phyloP scores from a whole-genome alignment of 2,797 vertebrate species.

The Lindbergichthys nudifrons region DNA sequence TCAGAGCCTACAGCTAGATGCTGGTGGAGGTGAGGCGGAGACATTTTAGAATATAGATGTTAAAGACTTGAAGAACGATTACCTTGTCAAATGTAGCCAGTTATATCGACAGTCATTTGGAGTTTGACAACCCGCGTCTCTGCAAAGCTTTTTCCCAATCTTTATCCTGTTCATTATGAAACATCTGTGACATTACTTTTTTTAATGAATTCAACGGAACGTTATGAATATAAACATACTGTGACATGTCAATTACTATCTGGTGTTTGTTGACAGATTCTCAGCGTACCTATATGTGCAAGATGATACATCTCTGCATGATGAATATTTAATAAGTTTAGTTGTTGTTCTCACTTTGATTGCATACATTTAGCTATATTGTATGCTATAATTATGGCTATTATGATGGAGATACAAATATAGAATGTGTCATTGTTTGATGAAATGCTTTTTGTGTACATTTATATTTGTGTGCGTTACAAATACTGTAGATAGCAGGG shows the following conservation, averaged over 20 bases:
- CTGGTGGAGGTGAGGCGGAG: neutral
- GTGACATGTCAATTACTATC: neutral
- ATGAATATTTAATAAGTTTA: constrained; percentile 3
- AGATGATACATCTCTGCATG: neutral
- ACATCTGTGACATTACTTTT: neutral
- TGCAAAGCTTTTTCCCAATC: too few species aligned
- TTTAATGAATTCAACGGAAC: neutral
- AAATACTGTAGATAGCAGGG: constrained; percentile 56
- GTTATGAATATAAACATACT: neutral
- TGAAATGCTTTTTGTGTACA: neutral
- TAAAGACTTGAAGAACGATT: too few species aligned
- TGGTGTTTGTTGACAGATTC: neutral
- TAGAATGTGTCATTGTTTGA: constrained; percentile 44
- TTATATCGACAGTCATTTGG: neutral
- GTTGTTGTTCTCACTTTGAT: neutral
- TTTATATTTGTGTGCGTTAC: constrained; percentile 33
- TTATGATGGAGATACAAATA: constrained; percentile 61
- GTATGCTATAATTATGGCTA: constrained; percentile 29
- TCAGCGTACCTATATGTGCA: neutral
- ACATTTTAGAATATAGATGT: neutral
- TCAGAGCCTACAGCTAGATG: constrained; percentile 26
- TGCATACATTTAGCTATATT: constrained; percentile 16
- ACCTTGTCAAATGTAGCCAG: too few species aligned
- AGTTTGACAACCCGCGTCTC: too few species aligned
- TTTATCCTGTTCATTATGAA: neutral